These are phyloP conservation scores for Otis tarda DNA, from an alignment of 2,113 vertebrate genomes.

Conservation along the genomic window DNA sequence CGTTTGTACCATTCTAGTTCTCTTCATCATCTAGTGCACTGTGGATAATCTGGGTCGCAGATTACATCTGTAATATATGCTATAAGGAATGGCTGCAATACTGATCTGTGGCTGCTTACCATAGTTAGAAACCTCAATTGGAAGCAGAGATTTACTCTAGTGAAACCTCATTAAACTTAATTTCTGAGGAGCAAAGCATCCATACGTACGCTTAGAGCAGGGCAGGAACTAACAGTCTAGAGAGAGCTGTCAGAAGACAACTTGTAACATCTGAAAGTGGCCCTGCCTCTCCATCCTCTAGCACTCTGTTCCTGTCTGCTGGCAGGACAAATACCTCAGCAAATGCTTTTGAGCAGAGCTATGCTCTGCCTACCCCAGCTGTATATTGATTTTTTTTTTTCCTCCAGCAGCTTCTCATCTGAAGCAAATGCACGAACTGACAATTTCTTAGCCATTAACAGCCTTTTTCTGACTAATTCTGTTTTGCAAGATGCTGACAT, in stretches of 20 bases:
- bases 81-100: not conserved
- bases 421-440: not conserved
- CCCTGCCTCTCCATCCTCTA: rapidly evolving
- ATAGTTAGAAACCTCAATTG: not conserved
- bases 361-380: not conserved
- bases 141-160: not conserved
- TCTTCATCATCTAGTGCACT: not conserved
- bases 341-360: not conserved
- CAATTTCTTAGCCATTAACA: not conserved
- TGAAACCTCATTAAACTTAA: not conserved
- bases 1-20: not conserved
- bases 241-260: not conserved
- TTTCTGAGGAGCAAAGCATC: not conserved
- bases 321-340: not conserved
- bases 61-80: not conserved
- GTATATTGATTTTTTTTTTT: not conserved
- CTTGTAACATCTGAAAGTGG: not conserved
- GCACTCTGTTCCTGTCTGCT: not conserved
- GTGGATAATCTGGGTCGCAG: not conserved
- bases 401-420: not conserved
- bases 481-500: not conserved
- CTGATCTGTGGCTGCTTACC: not conserved
- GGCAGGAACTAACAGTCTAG: not conserved
- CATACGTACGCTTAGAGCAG: not conserved
- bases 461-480: not conserved